Evolutionary conservation across 2,797 vertebrate genomes (phyloP).

Genomic region (Philypnodon macrostomus): DNA sequence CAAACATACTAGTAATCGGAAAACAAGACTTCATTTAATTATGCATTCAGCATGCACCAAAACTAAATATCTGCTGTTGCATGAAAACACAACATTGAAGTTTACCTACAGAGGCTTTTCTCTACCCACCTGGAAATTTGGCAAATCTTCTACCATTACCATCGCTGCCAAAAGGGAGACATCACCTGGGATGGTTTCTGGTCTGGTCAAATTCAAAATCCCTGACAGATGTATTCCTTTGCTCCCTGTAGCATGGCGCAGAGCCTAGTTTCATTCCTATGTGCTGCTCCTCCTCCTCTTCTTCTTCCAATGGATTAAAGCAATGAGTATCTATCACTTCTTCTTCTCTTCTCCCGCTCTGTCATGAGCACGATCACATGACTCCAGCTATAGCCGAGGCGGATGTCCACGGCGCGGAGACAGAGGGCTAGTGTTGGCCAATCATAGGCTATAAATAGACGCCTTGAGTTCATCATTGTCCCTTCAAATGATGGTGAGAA

Average conservation of each 20-base stretch:
- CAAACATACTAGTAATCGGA: too few species aligned
- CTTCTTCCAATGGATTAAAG: slow-evolving; percentile 62
- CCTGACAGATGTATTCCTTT: slow-evolving; percentile 22
- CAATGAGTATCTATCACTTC: slow-evolving; percentile 41
- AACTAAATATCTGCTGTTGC: slow-evolving; percentile 8
- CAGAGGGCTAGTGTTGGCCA: slow-evolving; percentile 68
- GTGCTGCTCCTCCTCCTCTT: slow-evolving; percentile 49
- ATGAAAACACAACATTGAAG: slow-evolving; percentile 26
- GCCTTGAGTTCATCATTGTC: slow-evolving; percentile 69
- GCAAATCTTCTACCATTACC: slow-evolving; percentile 33
- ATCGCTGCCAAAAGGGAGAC: slow-evolving; percentile 20
- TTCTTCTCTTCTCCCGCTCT: slow-evolving; percentile 16
- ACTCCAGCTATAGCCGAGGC: slow-evolving; percentile 43
- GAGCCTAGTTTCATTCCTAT: slow-evolving; percentile 35
- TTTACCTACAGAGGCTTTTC: slow-evolving; percentile 41
- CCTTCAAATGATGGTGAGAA: slow-evolving; percentile 66
- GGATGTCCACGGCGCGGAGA: slow-evolving; percentile 63
- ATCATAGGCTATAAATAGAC: slow-evolving; percentile 67
- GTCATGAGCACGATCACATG: slow-evolving; percentile 52
- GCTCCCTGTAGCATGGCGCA: slow-evolving; percentile 40
- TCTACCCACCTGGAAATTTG: slow-evolving; percentile 54
- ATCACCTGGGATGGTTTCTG: slow-evolving; percentile 28
- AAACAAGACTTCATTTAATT: too few species aligned
- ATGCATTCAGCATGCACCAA: too few species aligned
- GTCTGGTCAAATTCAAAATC: slow-evolving; percentile 32